phyloP scores from a whole-genome alignment of 2,113 vertebrate genomes.

The Apteryx mantelli region DNA sequence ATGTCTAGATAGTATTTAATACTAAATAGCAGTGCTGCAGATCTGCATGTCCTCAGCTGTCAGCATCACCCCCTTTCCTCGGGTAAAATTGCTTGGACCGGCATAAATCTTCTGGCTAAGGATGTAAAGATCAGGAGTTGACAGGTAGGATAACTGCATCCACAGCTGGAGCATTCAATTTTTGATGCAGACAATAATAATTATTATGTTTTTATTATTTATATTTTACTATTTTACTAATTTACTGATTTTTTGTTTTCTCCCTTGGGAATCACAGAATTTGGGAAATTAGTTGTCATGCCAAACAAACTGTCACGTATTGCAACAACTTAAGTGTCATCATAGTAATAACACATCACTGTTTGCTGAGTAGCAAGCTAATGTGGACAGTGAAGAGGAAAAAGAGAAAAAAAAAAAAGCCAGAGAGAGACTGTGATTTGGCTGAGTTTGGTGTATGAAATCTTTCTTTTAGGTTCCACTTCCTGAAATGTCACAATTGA shows the following conservation, averaged over 20 bases:
- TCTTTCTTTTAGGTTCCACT: neutral
- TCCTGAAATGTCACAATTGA: neutral
- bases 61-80: neutral
- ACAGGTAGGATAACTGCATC: neutral
- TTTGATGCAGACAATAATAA: neutral
- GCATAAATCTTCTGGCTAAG: neutral
- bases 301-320: neutral
- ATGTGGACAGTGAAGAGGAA: neutral
- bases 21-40: neutral
- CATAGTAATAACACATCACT: neutral
- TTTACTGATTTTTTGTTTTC: neutral
- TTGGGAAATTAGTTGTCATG: neutral
- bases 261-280: neutral
- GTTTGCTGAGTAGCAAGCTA: neutral
- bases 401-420: neutral
- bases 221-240: too few relatives aligned
- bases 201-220: neutral
- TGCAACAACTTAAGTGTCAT: neutral
- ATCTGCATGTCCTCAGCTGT: slow-evolving; percentile 19
- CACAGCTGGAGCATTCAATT: neutral
- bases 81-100: neutral
- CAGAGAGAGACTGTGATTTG: neutral
- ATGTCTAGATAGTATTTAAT: slow-evolving; percentile 45
- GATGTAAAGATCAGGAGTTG: neutral
- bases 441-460: neutral